Evolutionary conservation across 2,797 vertebrate genomes (phyloP), one percentile per base, ranked within the genome.

Genomic region (Myotis daubentonii): DNA sequence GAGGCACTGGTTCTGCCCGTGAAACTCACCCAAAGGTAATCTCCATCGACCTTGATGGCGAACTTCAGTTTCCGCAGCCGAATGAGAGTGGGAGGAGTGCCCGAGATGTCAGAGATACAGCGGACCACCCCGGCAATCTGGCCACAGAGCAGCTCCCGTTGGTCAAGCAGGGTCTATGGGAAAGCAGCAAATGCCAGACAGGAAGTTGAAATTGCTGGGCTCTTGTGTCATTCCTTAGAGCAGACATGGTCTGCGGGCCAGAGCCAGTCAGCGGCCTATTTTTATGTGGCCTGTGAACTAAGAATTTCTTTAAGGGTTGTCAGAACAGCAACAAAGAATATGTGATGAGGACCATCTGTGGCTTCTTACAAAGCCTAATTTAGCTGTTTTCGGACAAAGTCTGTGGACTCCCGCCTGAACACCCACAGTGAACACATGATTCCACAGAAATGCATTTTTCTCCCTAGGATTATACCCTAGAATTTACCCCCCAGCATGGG

Each of bases 121-220:
- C 98, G 99, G 62, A 98, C 98, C 2, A 99, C 98, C 0, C 99
- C 99, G 0, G 99, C 99, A 0, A 99, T 97, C 98, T 99, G 99
- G 4, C 99, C 99, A 1, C 99, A 99, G 1, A 99, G 98, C 97
- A 99, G 97, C 94, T 99, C 99, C 98, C 99, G 99, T 49, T 98
- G 98, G 44, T 99, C 99, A 0, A 98, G 47, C 15, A 98, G 97
- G 0, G 99, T 99, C 99, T 99, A 97, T 1, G 4, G 44, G 89
- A 86, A 60, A 94, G 23, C 2, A 78, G 33, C 38, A 0, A 30
- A 90, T 20, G 17, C 68, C 82, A 76, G 19, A 28, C 0, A 3
- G 4, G n/a, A 55, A 22, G 16, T 2, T 51, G 30, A 49, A 9
- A 51, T 8, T 33, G 53, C 11, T 25, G 0, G 86, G 15, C 76